These are phyloP conservation scores for Ophion costatus DNA, from an alignment of 2,888 invertebrate genomes.

Conservation along the genomic window DNA sequence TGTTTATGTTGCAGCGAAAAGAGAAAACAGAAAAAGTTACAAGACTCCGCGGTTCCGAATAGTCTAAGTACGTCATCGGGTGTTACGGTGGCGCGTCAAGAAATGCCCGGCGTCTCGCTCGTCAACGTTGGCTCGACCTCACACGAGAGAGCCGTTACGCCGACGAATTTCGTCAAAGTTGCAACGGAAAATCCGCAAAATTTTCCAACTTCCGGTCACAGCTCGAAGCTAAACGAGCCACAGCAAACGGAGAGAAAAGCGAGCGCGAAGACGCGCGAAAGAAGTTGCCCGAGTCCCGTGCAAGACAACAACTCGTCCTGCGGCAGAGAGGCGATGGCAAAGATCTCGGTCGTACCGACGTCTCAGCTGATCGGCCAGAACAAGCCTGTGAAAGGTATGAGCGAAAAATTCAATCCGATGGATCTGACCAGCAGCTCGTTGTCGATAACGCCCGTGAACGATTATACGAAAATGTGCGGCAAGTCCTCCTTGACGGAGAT, in stretches of 20 bases:
- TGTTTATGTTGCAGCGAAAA: constrained; percentile 77
- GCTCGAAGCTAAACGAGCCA: constrained; percentile 63
- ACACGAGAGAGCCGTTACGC: constrained; percentile 62
- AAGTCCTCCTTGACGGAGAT: constrained; percentile 71
- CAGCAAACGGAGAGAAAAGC: constrained; percentile 22
- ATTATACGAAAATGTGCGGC: constrained; percentile 73
- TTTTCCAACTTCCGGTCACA: constrained; percentile 30
- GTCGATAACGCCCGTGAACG: constrained; percentile 81
- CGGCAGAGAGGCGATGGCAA: constrained; percentile 72
- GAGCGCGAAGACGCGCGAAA: constrained; percentile 65
- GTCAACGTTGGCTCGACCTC: constrained; percentile 42
- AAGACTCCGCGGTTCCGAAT: constrained; percentile 67
- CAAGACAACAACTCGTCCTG: constrained; percentile 64
- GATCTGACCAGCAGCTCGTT: constrained; percentile 79
- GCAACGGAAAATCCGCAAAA: constrained; percentile 65
- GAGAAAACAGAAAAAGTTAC: constrained; percentile 78
- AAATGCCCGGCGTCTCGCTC: constrained; percentile 60
- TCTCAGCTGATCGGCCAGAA: constrained; percentile 78
- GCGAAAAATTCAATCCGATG: constrained; percentile 79
- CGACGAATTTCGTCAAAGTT: constrained; percentile 66
- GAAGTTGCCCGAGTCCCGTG: constrained; percentile 67
- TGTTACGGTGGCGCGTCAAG: constrained; percentile 62
- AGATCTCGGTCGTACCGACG: constrained; percentile 78
- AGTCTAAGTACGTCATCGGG: constrained; percentile 54
- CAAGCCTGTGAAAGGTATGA: constrained; percentile 69